Conservation (phyloP, 2,113 vertebrate genomes). For the Salvator merianae region DNA sequence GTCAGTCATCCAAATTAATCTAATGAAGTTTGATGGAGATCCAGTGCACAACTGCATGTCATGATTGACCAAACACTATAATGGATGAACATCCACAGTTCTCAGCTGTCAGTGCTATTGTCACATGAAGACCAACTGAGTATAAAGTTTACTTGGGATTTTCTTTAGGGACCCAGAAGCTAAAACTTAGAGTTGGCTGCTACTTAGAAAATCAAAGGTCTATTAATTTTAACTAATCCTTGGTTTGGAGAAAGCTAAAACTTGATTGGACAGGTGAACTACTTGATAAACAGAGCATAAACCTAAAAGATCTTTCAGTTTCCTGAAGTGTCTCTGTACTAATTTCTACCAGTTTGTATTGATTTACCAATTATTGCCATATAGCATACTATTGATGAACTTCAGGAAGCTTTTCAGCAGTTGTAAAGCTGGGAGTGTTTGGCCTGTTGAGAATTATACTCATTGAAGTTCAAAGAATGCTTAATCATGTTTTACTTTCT, state of each 20-base stretch:
- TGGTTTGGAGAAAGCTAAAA: background rate
- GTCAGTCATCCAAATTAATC: no score
- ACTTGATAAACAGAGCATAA: conserved; percentile 13
- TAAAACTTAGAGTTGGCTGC: accelerated
- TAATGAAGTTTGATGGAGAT: no score
- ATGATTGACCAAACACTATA: no score
- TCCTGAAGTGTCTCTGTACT: conserved; percentile 25
- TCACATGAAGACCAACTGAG: background rate
- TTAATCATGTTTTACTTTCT: background rate
- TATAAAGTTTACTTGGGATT: background rate
- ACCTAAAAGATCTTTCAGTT: background rate
- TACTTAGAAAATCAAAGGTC: background rate
- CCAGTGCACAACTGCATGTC: no score
- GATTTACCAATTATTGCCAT: conserved; percentile 32
- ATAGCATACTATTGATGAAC: background rate
- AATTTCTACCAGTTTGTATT: conserved; percentile 27
- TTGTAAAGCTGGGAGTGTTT: background rate
- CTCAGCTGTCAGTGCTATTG: background rate
- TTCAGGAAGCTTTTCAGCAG: conserved; percentile 13
- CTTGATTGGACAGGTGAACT: conserved; percentile 10
- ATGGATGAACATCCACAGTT: background rate
- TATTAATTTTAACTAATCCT: background rate
- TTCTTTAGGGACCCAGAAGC: background rate
- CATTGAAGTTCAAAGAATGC: background rate
- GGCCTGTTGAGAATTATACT: background rate